phyloP scores from a whole-genome alignment of 2,113 vertebrate genomes.

The Zeus faber region DNA sequence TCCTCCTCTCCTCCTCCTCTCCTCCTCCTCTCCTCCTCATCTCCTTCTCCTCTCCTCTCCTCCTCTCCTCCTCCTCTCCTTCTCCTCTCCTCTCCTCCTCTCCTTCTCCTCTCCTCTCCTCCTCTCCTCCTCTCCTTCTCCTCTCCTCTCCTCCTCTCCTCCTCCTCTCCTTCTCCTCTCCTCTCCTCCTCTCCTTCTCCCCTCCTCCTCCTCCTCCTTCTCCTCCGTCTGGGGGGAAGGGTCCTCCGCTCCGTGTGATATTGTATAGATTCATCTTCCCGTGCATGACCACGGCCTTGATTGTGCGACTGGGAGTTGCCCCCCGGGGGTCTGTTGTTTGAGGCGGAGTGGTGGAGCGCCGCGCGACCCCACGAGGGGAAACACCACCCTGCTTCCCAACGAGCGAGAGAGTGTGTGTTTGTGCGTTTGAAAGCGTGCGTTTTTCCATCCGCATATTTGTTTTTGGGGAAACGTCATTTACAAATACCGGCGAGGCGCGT shows the following conservation, averaged over 20 bases:
- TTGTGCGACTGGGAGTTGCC: slow-evolving; percentile 27
- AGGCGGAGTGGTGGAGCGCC: slow-evolving; percentile 4
- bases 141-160: neutral
- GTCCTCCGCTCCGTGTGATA: slow-evolving; percentile 21
- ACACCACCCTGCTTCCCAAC: no score
- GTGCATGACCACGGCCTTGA: slow-evolving; percentile 29
- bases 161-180: neutral
- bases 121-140: neutral
- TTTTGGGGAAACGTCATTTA: no score
- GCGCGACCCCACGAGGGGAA: no score
- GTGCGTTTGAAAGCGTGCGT: no score
- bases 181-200: neutral
- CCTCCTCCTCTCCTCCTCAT: no score
- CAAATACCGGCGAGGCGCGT: no score
- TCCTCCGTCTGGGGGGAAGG: slow-evolving; percentile 36
- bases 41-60: neutral
- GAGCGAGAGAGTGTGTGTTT: no score
- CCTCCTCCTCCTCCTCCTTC: slow-evolving; percentile 7
- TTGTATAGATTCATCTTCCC: slow-evolving; percentile 37
- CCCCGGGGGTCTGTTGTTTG: slow-evolving; percentile 24
- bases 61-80: neutral
- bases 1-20: neutral
- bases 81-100: neutral
- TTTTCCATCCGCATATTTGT: no score
- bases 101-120: no score